Percentiles rank a stretch among this genome's conserved stretches.
phyloP scores from a whole-genome alignment of 2,113 vertebrate genomes.

The Dissostichus mawsoni region DNA sequence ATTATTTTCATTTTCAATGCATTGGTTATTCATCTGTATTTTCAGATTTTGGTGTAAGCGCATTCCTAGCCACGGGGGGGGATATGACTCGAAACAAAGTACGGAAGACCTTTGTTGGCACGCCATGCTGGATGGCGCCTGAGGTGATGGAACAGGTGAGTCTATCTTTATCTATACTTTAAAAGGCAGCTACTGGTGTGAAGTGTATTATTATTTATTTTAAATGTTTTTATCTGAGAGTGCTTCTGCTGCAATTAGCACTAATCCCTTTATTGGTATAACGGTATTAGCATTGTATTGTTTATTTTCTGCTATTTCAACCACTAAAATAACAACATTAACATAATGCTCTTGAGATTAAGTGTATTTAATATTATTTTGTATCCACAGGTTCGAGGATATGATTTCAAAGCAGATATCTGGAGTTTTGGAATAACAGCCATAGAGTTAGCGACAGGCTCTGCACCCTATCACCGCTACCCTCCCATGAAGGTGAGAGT shows the following conservation, averaged over 20 bases:
- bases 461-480: conserved; percentile 98
- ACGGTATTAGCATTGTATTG: not conserved
- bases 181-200: not conserved
- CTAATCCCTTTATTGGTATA: not conserved
- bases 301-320: not conserved
- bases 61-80: conserved; percentile 95
- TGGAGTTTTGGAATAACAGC: conserved; percentile 99
- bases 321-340: not conserved
- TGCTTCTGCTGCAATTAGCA: not conserved
- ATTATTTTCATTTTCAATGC: not conserved
- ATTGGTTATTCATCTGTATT: conserved; percentile 4
- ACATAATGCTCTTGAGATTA: not conserved
- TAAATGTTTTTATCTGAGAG: conserved; percentile 12
- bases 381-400: conserved; percentile 92
- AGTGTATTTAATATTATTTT: not conserved
- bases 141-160: conserved; percentile 99
- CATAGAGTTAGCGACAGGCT: conserved; percentile 96
- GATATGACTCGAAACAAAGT: conserved; percentile 99
- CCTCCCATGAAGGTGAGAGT: conserved; percentile 97
- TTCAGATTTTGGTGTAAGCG: conserved; percentile 98
- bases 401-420: conserved; percentile 99
- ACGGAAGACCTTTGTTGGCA: conserved; percentile 98
- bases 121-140: conserved; percentile 99
- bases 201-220: not conserved
- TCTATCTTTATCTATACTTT: not conserved